Conservation (phyloP, 2,113 vertebrate genomes). For the Turdus rufiventris region DNA sequence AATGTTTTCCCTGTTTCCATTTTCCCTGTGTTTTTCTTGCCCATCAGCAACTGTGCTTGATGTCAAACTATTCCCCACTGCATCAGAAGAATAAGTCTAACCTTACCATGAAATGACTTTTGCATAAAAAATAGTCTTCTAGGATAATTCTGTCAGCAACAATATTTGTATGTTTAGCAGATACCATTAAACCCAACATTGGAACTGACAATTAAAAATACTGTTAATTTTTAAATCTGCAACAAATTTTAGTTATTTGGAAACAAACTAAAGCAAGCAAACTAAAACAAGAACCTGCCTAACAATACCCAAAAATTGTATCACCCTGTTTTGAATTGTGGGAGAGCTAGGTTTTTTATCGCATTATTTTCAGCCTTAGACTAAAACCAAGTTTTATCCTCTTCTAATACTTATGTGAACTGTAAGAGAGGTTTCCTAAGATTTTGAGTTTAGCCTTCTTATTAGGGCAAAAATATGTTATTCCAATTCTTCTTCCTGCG, state of each 20-base stretch:
- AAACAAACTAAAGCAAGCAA: neutral
- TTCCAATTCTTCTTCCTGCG: neutral
- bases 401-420: neutral
- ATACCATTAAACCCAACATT: neutral
- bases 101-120: neutral
- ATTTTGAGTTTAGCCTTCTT: neutral
- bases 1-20: neutral
- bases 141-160: neutral
- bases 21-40: neutral
- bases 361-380: neutral
- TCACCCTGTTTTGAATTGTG: neutral
- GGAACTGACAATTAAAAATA: neutral
- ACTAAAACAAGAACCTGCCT: neutral
- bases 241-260: neutral
- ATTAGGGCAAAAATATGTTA: neutral
- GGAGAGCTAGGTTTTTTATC: neutral
- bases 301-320: neutral
- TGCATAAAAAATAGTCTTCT: neutral
- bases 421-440: neutral
- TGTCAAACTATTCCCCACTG: neutral
- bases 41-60: neutral
- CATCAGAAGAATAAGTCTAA: neutral
- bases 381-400: neutral
- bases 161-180: neutral
- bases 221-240: neutral